Base-by-base conservation (phyloP, 2,888 invertebrate species). In the Drosophila mercatorum region DNA sequence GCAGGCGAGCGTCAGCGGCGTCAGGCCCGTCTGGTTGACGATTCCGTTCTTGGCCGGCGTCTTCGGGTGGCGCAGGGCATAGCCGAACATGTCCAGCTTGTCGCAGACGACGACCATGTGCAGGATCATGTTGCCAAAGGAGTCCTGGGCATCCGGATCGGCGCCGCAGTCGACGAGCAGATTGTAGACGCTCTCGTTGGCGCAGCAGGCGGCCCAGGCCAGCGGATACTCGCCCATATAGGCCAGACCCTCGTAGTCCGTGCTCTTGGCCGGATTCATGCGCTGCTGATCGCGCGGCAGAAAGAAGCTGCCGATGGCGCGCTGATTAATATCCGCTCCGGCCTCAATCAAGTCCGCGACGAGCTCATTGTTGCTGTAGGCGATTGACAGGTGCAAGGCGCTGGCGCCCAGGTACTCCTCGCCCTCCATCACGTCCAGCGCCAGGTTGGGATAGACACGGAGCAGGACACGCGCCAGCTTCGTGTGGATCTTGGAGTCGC, bases 21-120 rank as follows among this genome's bases (percentile, higher is more conserved):
- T 99, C 83, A 99, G 95, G 0, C 98, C 98, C 4, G 97, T 96
- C 72, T 94, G 94, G 93, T 99, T 99, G 81, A 95, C 94, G 51
- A 98, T 96, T 12, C 98, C 97, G 90, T 98, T 97, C 90, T 97
- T 97, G 6, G 99, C 99, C 22, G 98, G 98, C 12, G 96, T 95
- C 91, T 96, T 97, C 12, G 98, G 98, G 93, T 99, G 99, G 14
- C 98, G 95, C 46, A 99, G 94, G 0, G 99, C 99, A 93, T 99
- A 99, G 36, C 98, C 98, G 92, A 99, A 99, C 99, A 99, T 99
- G 89, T 98, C 98, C 94, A 98, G 93, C 93, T 99, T 98, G 93
- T 99, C 98, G 91, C 98, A 97, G 70, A 99, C 98, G 44, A 99
- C 99, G 43, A 99, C 98, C 98, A 99, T 99, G 92, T 99, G 99